phyloP scores from a whole-genome alignment of 2,113 vertebrate genomes.

The Eupsittula cactorum region DNA sequence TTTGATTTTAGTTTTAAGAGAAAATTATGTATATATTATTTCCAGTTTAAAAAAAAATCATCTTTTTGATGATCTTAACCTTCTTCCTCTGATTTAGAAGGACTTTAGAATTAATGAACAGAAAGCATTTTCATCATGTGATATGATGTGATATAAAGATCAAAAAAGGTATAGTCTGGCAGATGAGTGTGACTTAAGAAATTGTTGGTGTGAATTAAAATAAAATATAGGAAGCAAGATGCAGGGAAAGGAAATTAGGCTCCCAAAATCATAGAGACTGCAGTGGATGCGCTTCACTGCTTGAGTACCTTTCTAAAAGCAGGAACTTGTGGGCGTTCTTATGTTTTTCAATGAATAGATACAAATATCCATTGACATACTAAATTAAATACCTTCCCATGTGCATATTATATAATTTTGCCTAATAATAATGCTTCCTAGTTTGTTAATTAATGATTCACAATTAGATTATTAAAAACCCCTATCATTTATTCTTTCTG shows the following conservation, averaged over 20 bases:
- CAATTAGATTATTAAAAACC: neutral
- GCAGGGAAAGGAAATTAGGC: neutral
- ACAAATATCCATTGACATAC: neutral
- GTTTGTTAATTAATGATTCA: neutral
- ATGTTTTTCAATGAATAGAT: constrained; percentile 15
- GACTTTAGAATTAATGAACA: constrained; percentile 19
- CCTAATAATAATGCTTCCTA: neutral
- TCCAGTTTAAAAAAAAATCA: neutral
- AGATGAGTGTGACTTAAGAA: neutral
- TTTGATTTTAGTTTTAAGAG: neutral
- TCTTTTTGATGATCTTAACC: neutral
- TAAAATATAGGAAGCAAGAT: neutral
- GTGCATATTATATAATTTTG: neutral
- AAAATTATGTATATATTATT: neutral
- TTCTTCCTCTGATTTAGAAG: constrained; percentile 32
- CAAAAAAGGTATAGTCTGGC: neutral
- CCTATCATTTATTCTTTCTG: neutral
- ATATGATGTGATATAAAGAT: neutral
- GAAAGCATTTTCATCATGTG: constrained; percentile 11
- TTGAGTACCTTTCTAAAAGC: neutral
- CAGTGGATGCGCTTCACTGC: neutral
- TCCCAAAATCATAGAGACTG: neutral
- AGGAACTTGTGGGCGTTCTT: neutral
- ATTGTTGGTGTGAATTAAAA: neutral
- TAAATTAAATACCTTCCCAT: neutral